phyloP scores from a whole-genome alignment of 2,888 invertebrate species.

The Melinaea menophilus region DNA sequence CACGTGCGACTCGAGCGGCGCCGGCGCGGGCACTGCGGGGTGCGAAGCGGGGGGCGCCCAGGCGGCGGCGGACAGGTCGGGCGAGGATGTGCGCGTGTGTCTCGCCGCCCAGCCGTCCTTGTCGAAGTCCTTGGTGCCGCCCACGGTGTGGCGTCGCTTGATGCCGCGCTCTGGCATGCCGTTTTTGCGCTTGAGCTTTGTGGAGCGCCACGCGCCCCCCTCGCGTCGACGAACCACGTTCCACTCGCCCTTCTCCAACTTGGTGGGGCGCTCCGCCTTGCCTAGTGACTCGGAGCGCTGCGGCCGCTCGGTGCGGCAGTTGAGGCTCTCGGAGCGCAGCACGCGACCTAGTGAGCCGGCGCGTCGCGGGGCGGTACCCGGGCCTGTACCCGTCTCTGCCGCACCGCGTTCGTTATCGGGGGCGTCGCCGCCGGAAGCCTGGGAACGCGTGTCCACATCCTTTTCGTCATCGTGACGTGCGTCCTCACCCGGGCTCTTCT shows the following conservation, averaged over 20 bases:
- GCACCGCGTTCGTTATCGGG: constrained; percentile 39
- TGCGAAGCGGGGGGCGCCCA: constrained; percentile 49
- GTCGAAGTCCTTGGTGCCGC: constrained; percentile 92
- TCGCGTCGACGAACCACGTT: constrained; percentile 82
- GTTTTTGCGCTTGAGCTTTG: constrained; percentile 85
- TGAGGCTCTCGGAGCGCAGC: constrained; percentile 80
- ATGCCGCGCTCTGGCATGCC: constrained; percentile 89
- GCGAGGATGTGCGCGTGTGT: constrained; percentile 78
- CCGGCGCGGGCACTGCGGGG: constrained; percentile 22
- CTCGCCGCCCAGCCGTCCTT: constrained; percentile 80
- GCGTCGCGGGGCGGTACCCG: constrained; percentile 58
- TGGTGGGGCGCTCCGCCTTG: constrained; percentile 66
- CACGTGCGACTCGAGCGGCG: constrained; percentile 50
- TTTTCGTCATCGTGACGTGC: constrained; percentile 86
- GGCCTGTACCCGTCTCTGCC: constrained; percentile 33
- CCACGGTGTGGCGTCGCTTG: constrained; percentile 94
- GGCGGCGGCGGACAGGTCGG: constrained; percentile 70
- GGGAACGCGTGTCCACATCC: constrained; percentile 86
- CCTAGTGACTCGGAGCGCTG: constrained; percentile 51
- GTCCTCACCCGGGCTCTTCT: constrained; percentile 33
- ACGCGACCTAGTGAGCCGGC: constrained; percentile 81
- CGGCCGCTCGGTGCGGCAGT: constrained; percentile 66
- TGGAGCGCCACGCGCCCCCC: constrained; percentile 72
- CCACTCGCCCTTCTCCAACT: constrained; percentile 84
- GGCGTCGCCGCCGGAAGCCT: constrained; percentile 57